phyloP scores from a whole-genome alignment of 2,888 invertebrate species.

The Pseudoips prasinana region DNA sequence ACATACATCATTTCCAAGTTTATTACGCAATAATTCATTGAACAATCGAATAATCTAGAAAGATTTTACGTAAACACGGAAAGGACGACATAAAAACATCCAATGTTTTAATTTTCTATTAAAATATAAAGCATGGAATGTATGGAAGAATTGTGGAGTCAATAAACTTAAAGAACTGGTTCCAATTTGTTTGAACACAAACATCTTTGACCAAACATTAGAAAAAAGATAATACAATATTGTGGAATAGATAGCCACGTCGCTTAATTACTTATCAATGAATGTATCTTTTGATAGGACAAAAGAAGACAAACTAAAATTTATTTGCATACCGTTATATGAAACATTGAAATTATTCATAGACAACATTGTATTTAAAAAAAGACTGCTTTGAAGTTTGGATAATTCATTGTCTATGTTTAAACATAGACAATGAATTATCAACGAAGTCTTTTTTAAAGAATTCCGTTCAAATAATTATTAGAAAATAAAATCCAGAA shows the following conservation, averaged over 20 bases:
- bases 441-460: too few relatives aligned
- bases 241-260: slow-evolving; percentile 20
- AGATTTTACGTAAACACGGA: slow-evolving; percentile 10
- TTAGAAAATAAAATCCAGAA: too few relatives aligned
- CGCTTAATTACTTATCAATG: slow-evolving; percentile 27
- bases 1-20: too few relatives aligned
- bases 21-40: too few relatives aligned
- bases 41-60: slow-evolving; percentile 7
- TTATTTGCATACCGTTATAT: too few relatives aligned
- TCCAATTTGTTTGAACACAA: slow-evolving; percentile 72
- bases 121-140: slow-evolving; percentile 44
- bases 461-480: too few relatives aligned
- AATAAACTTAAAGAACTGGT: slow-evolving; percentile 75
- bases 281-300: slow-evolving; percentile 13
- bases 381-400: too few relatives aligned
- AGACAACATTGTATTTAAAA: too few relatives aligned
- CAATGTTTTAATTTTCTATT: slow-evolving; percentile 43
- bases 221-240: slow-evolving; percentile 33
- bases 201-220: slow-evolving; percentile 60
- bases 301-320: too few relatives aligned
- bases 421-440: too few relatives aligned
- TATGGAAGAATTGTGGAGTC: slow-evolving; percentile 68
- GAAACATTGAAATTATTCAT: too few relatives aligned
- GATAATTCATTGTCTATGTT: too few relatives aligned
- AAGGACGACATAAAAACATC: slow-evolving; percentile 16